phyloP scores from a whole-genome alignment of 1,140 invertebrate genomes.

The Aphidius ervi region DNA sequence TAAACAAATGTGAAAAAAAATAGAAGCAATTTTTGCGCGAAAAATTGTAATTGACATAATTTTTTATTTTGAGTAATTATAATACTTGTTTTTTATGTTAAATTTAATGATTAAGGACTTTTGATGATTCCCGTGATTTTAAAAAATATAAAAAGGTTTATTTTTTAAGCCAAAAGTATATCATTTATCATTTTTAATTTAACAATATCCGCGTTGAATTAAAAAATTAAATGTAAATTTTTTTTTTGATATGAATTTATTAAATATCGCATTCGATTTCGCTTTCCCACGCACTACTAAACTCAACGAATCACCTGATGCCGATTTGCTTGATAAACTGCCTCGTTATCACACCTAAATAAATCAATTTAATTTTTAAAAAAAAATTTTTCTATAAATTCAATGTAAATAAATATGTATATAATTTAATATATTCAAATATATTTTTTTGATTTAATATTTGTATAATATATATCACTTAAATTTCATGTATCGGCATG shows the following conservation, averaged over 20 bases:
- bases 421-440: not conserved
- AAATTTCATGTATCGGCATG: not conserved
- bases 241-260: constrained; percentile 2
- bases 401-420: constrained; percentile 7
- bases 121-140: too few species aligned
- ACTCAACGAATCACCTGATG: constrained; percentile 12
- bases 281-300: constrained; percentile 17
- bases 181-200: not conserved
- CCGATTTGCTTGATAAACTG: constrained; percentile 21
- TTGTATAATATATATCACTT: too few species aligned
- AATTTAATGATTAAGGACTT: too few species aligned
- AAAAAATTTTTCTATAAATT: constrained; percentile 11
- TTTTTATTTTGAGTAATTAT: too few species aligned
- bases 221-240: not conserved
- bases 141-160: not conserved
- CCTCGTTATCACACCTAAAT: constrained; percentile 23
- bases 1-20: too few species aligned
- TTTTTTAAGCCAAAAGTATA: too few species aligned
- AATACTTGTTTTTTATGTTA: too few species aligned
- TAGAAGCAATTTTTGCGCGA: too few species aligned
- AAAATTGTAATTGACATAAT: too few species aligned
- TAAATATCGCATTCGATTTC: constrained; percentile 4
- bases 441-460: too few species aligned
- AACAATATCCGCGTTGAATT: not conserved
- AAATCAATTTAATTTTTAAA: constrained; percentile 3